Percentiles rank a stretch among this genome's conserved stretches.
Conservation (phyloP, 2,797 vertebrate genomes). For the Scarus forsteni region DNA sequence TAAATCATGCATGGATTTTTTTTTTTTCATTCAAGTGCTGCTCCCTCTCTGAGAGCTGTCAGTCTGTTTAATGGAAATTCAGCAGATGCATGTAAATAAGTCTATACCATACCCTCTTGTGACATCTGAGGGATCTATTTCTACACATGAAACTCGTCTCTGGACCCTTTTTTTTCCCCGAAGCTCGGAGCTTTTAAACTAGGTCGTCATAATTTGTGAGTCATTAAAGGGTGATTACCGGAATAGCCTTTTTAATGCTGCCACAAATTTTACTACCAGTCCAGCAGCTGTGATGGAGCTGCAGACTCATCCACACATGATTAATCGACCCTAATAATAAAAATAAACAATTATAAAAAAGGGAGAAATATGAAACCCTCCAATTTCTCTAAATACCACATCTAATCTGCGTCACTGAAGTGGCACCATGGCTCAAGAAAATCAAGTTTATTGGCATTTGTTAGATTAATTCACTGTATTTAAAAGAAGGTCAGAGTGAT, state of each 20-base stretch:
- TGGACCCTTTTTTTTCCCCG: slow-evolving; percentile 37
- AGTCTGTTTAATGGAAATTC: slow-evolving; percentile 20
- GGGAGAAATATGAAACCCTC: too few species aligned
- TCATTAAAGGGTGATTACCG: slow-evolving; percentile 50
- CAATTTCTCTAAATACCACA: too few species aligned
- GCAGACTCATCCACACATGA: slow-evolving; percentile 25
- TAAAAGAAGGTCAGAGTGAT: too few species aligned
- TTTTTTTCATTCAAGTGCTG: neutral
- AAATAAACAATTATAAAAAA: neutral
- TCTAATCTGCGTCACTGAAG: too few species aligned
- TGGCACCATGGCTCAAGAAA: too few species aligned
- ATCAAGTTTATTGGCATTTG: too few species aligned
- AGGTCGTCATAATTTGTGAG: slow-evolving; percentile 53
- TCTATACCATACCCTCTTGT: slow-evolving; percentile 11
- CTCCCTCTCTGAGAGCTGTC: slow-evolving; percentile 27
- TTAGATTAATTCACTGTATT: too few species aligned
- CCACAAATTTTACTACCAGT: slow-evolving; percentile 37
- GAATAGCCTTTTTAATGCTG: slow-evolving; percentile 38
- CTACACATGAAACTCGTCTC: slow-evolving; percentile 26
- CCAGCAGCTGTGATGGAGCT: slow-evolving; percentile 7
- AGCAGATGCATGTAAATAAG: slow-evolving; percentile 1
- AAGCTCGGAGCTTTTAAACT: slow-evolving; percentile 39
- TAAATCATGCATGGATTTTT: slow-evolving; percentile 38
- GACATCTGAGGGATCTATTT: slow-evolving; percentile 18
- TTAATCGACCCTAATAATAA: neutral